These are phyloP conservation scores for Peucedramus taeniatus DNA, from an alignment of 2,113 vertebrate genomes.

Conservation along the genomic window DNA sequence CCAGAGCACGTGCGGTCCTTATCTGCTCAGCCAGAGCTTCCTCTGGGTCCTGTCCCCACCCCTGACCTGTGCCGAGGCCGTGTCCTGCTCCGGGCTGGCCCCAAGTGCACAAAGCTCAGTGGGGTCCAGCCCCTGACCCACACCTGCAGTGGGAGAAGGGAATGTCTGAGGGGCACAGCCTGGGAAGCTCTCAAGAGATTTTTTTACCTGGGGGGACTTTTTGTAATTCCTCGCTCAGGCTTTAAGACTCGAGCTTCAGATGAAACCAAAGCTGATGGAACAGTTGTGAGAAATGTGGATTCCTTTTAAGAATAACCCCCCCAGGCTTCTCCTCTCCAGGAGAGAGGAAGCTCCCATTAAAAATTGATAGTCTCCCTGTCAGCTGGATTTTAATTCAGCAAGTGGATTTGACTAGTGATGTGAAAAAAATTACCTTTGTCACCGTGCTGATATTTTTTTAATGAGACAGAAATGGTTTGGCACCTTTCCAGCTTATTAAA, in stretches of 20 bases:
- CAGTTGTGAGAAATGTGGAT: rapidly evolving
- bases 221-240: background rate
- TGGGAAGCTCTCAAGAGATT: background rate
- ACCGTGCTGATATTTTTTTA: background rate
- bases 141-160: rapidly evolving
- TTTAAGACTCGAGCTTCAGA: background rate
- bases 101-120: rapidly evolving
- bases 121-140: background rate
- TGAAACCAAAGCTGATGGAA: background rate
- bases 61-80: rapidly evolving
- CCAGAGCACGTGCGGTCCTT: background rate
- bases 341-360: background rate
- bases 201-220: background rate
- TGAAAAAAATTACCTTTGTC: background rate
- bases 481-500: background rate
- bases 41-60: background rate
- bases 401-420: background rate
- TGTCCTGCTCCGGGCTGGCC: background rate
- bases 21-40: background rate
- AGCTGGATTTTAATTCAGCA: background rate
- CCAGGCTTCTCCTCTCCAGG: background rate
- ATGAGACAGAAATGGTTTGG: slow-evolving; percentile 15
- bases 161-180: rapidly evolving
- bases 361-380: background rate
- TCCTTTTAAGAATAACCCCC: background rate